Evolutionary conservation across 2,113 vertebrate species (phyloP), one percentile per base, ranked within the genome.

Genomic region (Podilymbus podiceps): DNA sequence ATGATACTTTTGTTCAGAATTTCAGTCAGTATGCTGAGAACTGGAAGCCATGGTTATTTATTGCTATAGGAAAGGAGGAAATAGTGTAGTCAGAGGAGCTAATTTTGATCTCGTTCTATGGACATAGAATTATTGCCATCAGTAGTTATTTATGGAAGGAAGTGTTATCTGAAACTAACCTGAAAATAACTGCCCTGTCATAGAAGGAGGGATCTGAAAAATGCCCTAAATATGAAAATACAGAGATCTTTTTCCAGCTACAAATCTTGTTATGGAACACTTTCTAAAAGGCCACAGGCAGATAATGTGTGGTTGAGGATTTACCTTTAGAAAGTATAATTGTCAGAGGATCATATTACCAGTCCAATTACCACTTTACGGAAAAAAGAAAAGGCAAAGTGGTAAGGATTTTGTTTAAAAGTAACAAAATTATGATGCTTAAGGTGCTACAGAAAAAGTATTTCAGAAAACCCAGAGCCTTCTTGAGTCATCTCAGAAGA

Each of bases 21-120:
- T 85, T 31, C 25, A 85, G 2, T 33, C 0, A 1, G 8, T 59
- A 24, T 56, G 27, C 33, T 64, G 24, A 12, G 63, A 93, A 71
- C 67, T 88, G 63, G 67, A 91, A 92, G 42, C 35, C 1, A 2
- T 55, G 19, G n/a, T 42, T 90, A 79, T 94, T 97, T 96, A 94
- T 91, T 88, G 66, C 67, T 73, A 18, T 50, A 69, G 85, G 52
- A 59, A 94, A 79, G 71, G 13, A 91, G 78, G 66, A 96, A 95
- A 75, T 46, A 40, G 35, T 33, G 12, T 64, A 30, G 49, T 82
- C 47, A 95, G 50, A 82, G 46, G 67, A 92, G 71, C 62, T 49
- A 83, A 90, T 88, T 90, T 83, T 92, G 88, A 79, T 67, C 72
- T 92, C 23, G 15, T 6, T 66, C 62, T 20, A 30, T 66, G 63